Evolutionary conservation across 2,888 invertebrate species (phyloP).

Genomic region (Lycia hirtaria): DNA sequence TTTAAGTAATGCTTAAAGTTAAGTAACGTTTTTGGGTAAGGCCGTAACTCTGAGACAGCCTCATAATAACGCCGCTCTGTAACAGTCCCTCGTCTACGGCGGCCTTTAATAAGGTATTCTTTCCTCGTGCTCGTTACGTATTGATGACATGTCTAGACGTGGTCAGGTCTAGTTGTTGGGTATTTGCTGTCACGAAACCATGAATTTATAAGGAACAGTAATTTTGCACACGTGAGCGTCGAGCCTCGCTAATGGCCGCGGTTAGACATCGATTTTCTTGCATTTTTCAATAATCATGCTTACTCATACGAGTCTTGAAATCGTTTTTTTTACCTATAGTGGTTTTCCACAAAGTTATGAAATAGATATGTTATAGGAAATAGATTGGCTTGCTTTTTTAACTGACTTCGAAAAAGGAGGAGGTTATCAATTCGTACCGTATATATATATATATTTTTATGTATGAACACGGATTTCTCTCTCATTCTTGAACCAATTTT

Average conservation of each 20-base stretch:
- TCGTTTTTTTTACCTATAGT: not conserved
- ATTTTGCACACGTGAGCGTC: constrained; percentile 49
- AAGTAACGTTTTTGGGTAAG: no score
- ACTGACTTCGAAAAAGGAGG: no score
- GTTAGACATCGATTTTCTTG: constrained; percentile 41
- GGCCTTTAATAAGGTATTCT: constrained; percentile 56
- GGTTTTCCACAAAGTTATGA: no score
- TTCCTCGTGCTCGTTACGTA: constrained; percentile 72
- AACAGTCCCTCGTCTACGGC: not conserved
- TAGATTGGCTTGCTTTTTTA: no score
- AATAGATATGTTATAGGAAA: no score
- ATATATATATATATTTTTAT: no score
- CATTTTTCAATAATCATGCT: constrained; percentile 14
- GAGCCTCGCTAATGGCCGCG: constrained; percentile 48
- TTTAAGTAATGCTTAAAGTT: no score
- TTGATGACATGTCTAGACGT: constrained; percentile 76
- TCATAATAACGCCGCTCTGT: not conserved
- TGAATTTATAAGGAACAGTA: constrained; percentile 64
- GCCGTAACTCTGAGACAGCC: not conserved
- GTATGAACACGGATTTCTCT: no score
- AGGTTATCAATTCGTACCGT: no score
- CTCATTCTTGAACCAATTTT: no score
- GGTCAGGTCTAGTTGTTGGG: constrained; percentile 60
- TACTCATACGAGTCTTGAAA: not conserved
- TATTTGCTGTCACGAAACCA: constrained; percentile 74